Evolutionary conservation across 2,888 invertebrate genomes (phyloP), one percentile per base, ranked within the genome.

Genomic region (Drosophila dives): DNA sequence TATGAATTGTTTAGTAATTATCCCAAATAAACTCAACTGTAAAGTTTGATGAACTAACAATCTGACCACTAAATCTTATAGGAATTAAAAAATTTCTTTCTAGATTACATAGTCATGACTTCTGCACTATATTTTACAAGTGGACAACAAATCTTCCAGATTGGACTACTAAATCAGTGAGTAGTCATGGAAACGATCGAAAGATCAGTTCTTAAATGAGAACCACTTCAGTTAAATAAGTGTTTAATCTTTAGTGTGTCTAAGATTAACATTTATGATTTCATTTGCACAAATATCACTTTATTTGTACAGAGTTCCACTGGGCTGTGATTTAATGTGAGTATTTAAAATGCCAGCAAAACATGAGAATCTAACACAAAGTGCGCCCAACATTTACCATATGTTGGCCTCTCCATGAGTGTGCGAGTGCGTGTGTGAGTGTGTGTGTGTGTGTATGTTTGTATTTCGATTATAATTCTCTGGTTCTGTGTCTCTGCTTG

Each of bases 401-500:
- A 56, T 72, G 67, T n/a, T 72, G 42, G 48, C 60, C 64, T 56
- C 51, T 36, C 53, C 42, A 50, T 50, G 38, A 38, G 40, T 38
- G 32, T 34, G 49, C 26, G 7, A 29, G 56, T 58, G 49, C 23
- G 34, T 51, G 45, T 23, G 53, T 23, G 40, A 45, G 36, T 38
- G 32, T 51, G 51, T 36, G 17, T 2, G 40, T 55, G 7, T 26
- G 64, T 32, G 34, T 48, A 29, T 63, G 23, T 61, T 23, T 45
- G 20, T 45, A 42, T 20, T 40, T 53, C 76, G 74, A 67, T 71
- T 81, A 74, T 67, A 79, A 58, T 79, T 53, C 70, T 75, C 64
- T 67, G 56, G 64, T 34, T 60, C 32, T 45, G 59, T 64, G 63
- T 59, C 60, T 63, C 50, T 61, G 66, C 58, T 58, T 58, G 70